These are phyloP conservation scores for Yoshiicerus persimilis DNA, from an alignment of 1,140 invertebrate genomes.

Conservation along the genomic window DNA sequence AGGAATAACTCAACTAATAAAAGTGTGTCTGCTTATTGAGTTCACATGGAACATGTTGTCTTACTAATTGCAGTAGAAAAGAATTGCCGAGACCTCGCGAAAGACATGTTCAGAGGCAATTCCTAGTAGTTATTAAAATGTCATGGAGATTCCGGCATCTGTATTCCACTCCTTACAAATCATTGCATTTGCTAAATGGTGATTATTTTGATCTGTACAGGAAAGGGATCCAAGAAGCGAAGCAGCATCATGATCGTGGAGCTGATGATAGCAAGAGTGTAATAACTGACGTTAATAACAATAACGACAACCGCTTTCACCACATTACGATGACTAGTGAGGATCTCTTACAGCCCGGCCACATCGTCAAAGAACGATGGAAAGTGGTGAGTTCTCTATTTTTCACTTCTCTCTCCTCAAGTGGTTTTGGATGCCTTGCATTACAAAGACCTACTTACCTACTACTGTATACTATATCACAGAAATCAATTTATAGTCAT, in stretches of 20 bases:
- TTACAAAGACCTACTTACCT: too few species aligned
- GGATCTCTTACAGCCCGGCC: slow-evolving; percentile 91
- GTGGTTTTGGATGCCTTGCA: background rate
- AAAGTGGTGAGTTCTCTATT: slow-evolving; percentile 75
- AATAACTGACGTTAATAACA: slow-evolving; percentile 44
- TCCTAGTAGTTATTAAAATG: background rate
- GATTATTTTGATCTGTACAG: slow-evolving; percentile 2
- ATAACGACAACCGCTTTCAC: slow-evolving; percentile 62
- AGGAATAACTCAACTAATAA: too few species aligned
- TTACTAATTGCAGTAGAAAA: too few species aligned
- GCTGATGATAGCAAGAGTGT: slow-evolving; percentile 42
- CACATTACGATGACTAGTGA: slow-evolving; percentile 81
- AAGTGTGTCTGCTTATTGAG: too few species aligned
- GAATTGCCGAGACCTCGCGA: too few species aligned
- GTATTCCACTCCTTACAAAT: background rate
- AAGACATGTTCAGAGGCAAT: too few species aligned
- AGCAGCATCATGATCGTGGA: slow-evolving; percentile 27
- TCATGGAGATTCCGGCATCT: background rate
- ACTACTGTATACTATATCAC: too few species aligned
- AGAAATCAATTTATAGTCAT: background rate
- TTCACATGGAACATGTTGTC: too few species aligned
- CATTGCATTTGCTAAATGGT: background rate
- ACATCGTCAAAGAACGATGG: slow-evolving; percentile 97
- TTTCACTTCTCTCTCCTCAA: background rate
- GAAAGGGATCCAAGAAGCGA: slow-evolving; percentile 38